Base-by-base conservation (phyloP, 2,888 invertebrate genomes). In the Ceramica pisi region DNA sequence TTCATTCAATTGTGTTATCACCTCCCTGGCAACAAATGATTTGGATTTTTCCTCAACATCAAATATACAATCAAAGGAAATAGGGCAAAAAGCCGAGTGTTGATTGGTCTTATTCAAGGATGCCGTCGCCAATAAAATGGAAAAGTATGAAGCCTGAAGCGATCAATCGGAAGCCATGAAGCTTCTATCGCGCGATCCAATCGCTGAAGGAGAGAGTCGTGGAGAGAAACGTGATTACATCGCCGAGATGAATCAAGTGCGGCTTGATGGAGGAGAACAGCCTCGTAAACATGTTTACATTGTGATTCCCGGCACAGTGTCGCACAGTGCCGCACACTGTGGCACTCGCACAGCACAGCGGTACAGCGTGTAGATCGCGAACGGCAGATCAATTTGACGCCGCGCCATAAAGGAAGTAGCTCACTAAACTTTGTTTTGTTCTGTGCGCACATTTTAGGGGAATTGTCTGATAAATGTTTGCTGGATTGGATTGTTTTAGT, bases 251-350 rank as follows among this genome's bases (percentile, higher is more conserved):
- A 85, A 86, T 86, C 82, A 81, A 87, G 74, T 81, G 80, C 48
- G 72, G 63, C 71, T 75, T 80, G 80, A 82, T 80, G 82, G 86
- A 82, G 71, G 84, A 82, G 85, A 86, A 86, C 80, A 78, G 62
- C 83, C 65, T 82, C 80, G 90, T 90, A 89, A 89, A 89, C 87
- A 88, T 90, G 89, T 89, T 90, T 86, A 86, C 86, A 72, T 53
- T 66, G 78, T 62, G 68, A 19, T 26, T 8, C 51, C 8, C 9
- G 26, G 53, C 53, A 26, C 53, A 19, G 16, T 12, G 51, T 23
- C 7, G 2, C 35, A n/a, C 56, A 35, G n/a, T n/a, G n/a, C n/a
- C 8, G 46, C n/a, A n/a, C 12, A 38, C 38, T 1, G 38, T 16
- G 14, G 51, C 51, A 23, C 26, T 7, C 6, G 6, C n/a, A 12